Conservation (phyloP, 2,113 vertebrate genomes). For the Hippocampus comes region DNA sequence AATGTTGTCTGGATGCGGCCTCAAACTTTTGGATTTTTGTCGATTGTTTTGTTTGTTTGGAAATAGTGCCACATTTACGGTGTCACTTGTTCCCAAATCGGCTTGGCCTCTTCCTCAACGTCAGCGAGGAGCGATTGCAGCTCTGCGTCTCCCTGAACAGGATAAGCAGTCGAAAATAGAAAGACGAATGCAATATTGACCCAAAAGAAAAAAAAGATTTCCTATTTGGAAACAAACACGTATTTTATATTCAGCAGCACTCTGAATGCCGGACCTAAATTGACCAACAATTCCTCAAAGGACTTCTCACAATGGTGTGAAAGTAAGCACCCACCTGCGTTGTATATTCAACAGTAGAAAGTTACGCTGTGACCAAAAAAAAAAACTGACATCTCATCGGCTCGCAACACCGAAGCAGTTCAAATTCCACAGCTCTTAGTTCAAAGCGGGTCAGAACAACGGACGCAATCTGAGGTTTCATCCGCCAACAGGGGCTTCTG, state of each 20-base stretch:
- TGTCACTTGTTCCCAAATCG: background rate
- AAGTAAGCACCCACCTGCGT: background rate
- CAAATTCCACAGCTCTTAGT: constrained; percentile 4
- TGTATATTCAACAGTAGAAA: background rate
- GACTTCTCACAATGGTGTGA: background rate
- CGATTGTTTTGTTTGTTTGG: too few relatives aligned
- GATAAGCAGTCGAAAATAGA: background rate
- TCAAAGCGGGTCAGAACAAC: constrained; percentile 7
- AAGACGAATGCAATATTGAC: background rate
- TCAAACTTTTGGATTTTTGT: background rate
- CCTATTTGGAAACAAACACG: background rate
- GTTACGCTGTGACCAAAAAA: background rate
- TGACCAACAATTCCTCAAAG: background rate
- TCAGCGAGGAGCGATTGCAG: background rate
- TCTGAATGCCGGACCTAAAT: background rate
- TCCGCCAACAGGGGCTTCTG: constrained; percentile 8
- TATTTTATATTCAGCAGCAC: background rate
- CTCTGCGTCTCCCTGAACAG: too few relatives aligned
- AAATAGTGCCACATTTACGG: background rate
- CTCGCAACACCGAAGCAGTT: background rate
- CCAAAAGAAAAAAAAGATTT: background rate
- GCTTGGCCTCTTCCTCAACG: background rate
- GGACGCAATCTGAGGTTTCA: constrained; percentile 3
- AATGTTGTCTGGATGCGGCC: background rate
- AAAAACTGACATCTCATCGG: background rate